phyloP scores from a whole-genome alignment of 2,113 vertebrate species.

The Romanogobio albipinnatus region DNA sequence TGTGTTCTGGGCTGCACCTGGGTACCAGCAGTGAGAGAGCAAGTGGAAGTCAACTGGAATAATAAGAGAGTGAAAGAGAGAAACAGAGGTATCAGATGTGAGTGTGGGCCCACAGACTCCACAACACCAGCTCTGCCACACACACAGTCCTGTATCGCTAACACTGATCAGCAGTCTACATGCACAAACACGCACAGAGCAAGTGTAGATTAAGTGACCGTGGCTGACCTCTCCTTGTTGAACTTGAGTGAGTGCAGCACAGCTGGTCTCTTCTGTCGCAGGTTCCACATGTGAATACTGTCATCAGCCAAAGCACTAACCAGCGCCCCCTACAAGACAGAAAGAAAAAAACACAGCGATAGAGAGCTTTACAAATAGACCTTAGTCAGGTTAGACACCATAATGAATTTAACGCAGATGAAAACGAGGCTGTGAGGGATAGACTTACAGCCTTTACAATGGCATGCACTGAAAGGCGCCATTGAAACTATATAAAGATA shows the following conservation, averaged over 20 bases:
- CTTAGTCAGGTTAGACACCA: too few relatives aligned
- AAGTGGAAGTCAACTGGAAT: slow-evolving; percentile 2
- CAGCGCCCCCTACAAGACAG: slow-evolving; percentile 85
- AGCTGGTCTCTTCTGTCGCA: slow-evolving; percentile 98
- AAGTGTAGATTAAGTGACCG: slow-evolving; percentile 2
- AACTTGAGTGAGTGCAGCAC: slow-evolving; percentile 98
- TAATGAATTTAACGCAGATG: too few relatives aligned
- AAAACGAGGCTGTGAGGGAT: too few relatives aligned
- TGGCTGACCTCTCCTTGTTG: slow-evolving; percentile 89
- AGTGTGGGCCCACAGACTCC: not conserved
- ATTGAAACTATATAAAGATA: too few relatives aligned
- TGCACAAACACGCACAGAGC: slow-evolving; percentile 18
- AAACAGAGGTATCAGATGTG: slow-evolving; percentile 24
- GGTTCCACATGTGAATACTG: slow-evolving; percentile 97
- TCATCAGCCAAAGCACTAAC: slow-evolving; percentile 99
- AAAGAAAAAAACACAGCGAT: not conserved
- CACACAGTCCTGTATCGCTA: not conserved
- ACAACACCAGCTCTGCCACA: slow-evolving; percentile 12
- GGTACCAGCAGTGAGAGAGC: not conserved
- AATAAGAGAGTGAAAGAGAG: not conserved
- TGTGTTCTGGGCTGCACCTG: slow-evolving; percentile 26
- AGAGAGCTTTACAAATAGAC: too few relatives aligned
- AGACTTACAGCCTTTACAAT: too few relatives aligned
- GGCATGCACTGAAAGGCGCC: too few relatives aligned
- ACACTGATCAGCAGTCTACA: not conserved